Conservation (phyloP, 2,888 invertebrate species). For the Argyresthia albistria region DNA sequence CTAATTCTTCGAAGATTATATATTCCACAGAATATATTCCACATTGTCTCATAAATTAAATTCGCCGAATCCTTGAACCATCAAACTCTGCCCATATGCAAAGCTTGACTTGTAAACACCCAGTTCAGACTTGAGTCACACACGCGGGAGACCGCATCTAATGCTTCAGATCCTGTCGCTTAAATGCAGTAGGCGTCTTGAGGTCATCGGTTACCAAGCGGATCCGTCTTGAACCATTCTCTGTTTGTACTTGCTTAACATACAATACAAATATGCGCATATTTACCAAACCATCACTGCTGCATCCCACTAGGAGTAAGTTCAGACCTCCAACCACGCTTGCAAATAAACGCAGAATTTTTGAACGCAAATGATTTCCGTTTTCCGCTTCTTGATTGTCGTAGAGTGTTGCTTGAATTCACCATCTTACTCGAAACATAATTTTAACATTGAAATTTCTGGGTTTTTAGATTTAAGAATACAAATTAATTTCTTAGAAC, state of each 20-base stretch:
- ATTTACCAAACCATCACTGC: slow-evolving; percentile 29
- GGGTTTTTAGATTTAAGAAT: no score
- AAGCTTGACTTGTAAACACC: no score
- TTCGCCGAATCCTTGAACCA: no score
- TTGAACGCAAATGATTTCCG: slow-evolving; percentile 28
- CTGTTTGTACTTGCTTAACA: slow-evolving; percentile 30
- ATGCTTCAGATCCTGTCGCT: slow-evolving; percentile 36
- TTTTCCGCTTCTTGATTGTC: slow-evolving; percentile 17
- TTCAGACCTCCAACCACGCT: slow-evolving; percentile 20
- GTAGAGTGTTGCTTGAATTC: no score
- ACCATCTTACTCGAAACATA: no score
- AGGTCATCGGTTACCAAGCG: slow-evolving; percentile 51
- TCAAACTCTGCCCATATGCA: no score
- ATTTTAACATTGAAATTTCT: no score
- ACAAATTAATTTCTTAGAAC: no score
- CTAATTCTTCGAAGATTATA: no score
- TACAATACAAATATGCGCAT: slow-evolving; percentile 61
- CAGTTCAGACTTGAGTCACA: no score
- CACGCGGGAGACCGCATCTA: slow-evolving; percentile 13
- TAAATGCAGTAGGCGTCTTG: slow-evolving; percentile 9
- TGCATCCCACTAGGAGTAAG: slow-evolving; percentile 19
- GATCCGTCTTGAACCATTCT: slow-evolving; percentile 33
- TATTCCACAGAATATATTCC: no score
- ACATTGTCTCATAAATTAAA: no score
- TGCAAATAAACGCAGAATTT: slow-evolving; percentile 36